Conservation (phyloP, 2,888 invertebrate species). For the Platycheirus albimanus region DNA sequence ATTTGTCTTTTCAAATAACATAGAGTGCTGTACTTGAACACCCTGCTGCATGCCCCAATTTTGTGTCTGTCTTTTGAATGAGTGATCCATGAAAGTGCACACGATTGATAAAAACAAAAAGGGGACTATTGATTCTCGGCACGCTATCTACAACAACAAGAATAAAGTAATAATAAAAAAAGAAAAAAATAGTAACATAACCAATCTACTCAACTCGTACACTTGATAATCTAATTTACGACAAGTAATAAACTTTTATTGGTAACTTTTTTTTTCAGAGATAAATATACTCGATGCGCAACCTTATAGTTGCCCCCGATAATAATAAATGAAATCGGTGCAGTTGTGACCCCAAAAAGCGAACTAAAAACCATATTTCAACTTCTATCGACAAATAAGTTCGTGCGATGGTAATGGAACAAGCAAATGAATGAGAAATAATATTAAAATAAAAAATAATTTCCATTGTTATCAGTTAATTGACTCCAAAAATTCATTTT, state of each 20-base stretch:
- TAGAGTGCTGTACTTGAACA: conserved; percentile 4
- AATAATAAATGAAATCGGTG: conserved; percentile 25
- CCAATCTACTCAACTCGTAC: conserved; percentile 25
- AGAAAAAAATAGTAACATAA: conserved; percentile 4
- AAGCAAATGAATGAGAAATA: conserved; percentile 2
- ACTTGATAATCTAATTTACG: conserved; percentile 71
- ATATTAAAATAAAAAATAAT: conserved; percentile 41
- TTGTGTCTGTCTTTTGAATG: conserved; percentile 11
- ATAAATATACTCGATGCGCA: conserved; percentile 31
- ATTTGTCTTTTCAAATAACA: too few species aligned
- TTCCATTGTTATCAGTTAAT: conserved; percentile 68
- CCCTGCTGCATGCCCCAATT: conserved; percentile 5
- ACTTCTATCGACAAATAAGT: conserved; percentile 56
- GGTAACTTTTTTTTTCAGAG: conserved; percentile 23
- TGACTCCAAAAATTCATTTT: conserved; percentile 40
- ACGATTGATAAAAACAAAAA: conserved; percentile 61
- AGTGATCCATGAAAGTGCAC: conserved; percentile 54
- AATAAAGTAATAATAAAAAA: neutral
- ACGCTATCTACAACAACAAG: conserved; percentile 28
- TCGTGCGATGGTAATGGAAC: neutral
- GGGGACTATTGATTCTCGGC: conserved; percentile 42
- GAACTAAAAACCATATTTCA: conserved; percentile 55
- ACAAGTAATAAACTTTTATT: conserved; percentile 71
- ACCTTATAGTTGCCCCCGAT: conserved; percentile 48
- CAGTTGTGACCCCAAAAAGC: conserved; percentile 45